These are phyloP conservation scores for Coryphaenoides rupestris DNA, from an alignment of 2,113 vertebrate genomes.

Conservation along the genomic window DNA sequence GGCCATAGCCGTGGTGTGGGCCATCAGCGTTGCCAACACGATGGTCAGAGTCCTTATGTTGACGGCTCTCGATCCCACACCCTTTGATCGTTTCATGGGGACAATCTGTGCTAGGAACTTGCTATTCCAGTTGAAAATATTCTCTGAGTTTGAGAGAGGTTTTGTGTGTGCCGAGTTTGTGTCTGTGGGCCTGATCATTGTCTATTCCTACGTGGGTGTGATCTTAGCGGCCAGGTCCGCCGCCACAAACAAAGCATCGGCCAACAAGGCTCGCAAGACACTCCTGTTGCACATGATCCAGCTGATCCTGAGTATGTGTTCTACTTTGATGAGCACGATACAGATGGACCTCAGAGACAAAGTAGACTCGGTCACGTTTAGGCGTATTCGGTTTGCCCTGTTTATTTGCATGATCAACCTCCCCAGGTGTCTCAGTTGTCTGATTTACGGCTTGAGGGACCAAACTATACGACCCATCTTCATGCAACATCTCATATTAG, in stretches of 20 bases:
- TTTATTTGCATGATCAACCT: constrained; percentile 36
- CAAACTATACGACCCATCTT: constrained; percentile 34
- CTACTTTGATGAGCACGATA: constrained; percentile 33
- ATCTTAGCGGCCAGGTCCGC: constrained; percentile 53
- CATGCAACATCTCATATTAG: constrained; percentile 13
- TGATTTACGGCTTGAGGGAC: constrained; percentile 53
- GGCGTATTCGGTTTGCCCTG: constrained; percentile 23
- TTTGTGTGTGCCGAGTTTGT: constrained; percentile 45
- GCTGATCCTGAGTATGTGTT: constrained; percentile 43
- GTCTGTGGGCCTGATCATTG: constrained; percentile 28
- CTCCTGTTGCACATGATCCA: constrained; percentile 60
- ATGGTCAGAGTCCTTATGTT: constrained; percentile 10
- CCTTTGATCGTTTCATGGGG: constrained; percentile 7
- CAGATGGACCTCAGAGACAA: accelerated
- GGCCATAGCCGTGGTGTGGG: constrained; percentile 45
- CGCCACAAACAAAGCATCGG: constrained; percentile 46
- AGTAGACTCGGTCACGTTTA: neutral
- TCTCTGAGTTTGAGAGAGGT: constrained; percentile 18
- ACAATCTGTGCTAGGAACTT: constrained; percentile 5
- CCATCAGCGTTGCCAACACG: constrained; percentile 21
- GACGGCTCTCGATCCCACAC: neutral
- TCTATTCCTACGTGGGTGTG: constrained; percentile 53
- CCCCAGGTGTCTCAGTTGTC: constrained; percentile 43
- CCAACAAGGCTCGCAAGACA: constrained; percentile 49
- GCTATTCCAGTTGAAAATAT: neutral